Percentiles rank a stretch among this genome's conserved stretches.
phyloP scores from a whole-genome alignment of 2,888 invertebrate genomes.

The Melieria crassipennis region DNA sequence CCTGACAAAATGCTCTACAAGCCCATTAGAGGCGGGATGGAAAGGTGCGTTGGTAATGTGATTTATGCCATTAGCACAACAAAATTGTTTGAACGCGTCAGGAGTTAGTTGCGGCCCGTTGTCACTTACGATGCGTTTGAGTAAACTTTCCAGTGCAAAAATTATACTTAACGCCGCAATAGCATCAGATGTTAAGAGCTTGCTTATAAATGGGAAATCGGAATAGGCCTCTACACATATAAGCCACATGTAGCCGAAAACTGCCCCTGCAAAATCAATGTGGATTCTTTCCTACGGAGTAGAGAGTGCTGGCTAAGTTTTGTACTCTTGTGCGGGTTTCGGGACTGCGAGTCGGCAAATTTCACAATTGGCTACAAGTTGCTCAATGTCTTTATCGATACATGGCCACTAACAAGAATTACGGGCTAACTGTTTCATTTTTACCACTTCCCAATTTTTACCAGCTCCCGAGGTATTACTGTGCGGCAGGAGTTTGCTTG shows the following conservation, averaged over 20 bases:
- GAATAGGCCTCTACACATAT: conserved; percentile 23
- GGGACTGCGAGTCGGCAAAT: neutral
- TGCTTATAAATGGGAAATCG: neutral
- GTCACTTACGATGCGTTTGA: no score
- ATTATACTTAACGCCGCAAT: no score
- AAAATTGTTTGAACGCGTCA: no score
- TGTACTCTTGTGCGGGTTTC: neutral
- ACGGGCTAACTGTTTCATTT: neutral
- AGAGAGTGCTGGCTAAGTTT: conserved; percentile 5
- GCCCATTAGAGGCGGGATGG: no score
- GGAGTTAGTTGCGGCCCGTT: no score
- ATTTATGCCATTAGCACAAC: no score
- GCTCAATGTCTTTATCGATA: neutral
- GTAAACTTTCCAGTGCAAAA: no score
- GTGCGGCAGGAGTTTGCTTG: neutral
- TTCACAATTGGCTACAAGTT: neutral
- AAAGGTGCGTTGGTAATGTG: no score
- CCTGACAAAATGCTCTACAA: no score
- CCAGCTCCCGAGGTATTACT: neutral
- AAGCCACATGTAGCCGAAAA: conserved; percentile 20
- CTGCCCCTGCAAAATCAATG: conserved; percentile 16
- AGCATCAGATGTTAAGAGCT: neutral
- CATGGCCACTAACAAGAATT: neutral
- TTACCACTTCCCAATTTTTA: neutral
- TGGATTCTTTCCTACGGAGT: conserved; percentile 12